Percentiles rank a stretch among this genome's conserved stretches.
Evolutionary conservation across 1,140 invertebrate genomes (phyloP).

Genomic region (Drosophila mayri): DNA sequence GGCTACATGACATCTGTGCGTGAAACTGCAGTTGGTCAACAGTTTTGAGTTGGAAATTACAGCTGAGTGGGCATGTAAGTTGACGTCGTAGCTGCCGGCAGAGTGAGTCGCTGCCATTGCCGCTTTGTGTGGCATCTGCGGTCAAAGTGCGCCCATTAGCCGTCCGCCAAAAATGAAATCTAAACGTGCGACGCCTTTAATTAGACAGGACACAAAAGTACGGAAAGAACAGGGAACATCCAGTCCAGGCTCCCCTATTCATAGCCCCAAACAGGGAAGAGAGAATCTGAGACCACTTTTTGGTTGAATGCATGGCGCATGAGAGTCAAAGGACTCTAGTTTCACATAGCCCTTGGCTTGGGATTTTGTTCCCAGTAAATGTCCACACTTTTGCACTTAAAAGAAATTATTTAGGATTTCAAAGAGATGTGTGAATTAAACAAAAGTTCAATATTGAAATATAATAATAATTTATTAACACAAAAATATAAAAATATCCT

Average conservation of each 20-base stretch:
- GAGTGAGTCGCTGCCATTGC: constrained; percentile 14
- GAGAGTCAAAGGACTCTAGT: constrained; percentile 65
- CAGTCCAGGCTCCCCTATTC: background rate
- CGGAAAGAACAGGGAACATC: constrained; percentile 17
- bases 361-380: constrained; percentile 1
- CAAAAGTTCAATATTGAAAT: background rate
- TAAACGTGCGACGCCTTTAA: constrained; percentile 77
- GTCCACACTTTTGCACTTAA: background rate
- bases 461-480: background rate
- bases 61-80: constrained; percentile 39
- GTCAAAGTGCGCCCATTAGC: constrained; percentile 73
- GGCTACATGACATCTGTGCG: constrained; percentile 24
- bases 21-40: constrained; percentile 54
- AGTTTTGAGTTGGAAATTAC: constrained; percentile 69
- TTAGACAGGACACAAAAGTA: constrained; percentile 51
- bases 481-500: background rate
- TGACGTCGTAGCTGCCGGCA: constrained; percentile 15
- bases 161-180: constrained; percentile 75
- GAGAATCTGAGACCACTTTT: background rate
- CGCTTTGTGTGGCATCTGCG: constrained; percentile 54
- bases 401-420: background rate
- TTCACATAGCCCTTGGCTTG: constrained; percentile 41
- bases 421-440: background rate
- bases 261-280: background rate
- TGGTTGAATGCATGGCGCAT: constrained; percentile 21